Evolutionary conservation across 2,113 vertebrate genomes (phyloP).

Genomic region (Eulemur macaco): DNA sequence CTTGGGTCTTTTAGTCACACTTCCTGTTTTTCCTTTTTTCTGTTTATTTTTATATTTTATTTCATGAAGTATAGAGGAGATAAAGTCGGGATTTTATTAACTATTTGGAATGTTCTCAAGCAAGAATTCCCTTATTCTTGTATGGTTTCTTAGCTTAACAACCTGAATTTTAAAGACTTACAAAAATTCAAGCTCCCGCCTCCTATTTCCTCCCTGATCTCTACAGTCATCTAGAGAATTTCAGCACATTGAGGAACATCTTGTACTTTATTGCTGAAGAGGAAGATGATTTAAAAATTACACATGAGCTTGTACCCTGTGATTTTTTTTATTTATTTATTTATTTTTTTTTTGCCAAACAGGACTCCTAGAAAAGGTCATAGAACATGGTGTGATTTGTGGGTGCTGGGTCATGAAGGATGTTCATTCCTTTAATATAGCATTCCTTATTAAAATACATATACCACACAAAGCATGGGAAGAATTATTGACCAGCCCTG

Average conservation of each 20-base stretch:
- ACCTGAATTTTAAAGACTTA: neutral
- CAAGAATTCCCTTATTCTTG: neutral
- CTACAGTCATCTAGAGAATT: neutral
- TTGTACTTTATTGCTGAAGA: slow-evolving; percentile 28
- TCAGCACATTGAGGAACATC: slow-evolving; percentile 8
- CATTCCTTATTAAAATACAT: neutral
- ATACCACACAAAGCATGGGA: neutral
- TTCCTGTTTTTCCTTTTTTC: neutral
- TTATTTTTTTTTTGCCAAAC: neutral
- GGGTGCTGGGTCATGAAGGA: neutral
- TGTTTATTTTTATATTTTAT: neutral
- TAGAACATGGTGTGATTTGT: neutral
- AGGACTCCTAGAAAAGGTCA: neutral
- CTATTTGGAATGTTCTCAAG: slow-evolving; percentile 30
- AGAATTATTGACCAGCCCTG: neutral
- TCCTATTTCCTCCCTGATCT: neutral
- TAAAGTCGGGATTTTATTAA: neutral
- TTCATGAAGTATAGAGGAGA: neutral
- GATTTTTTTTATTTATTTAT: neutral
- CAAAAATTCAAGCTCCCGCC: neutral
- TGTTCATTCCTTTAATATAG: neutral
- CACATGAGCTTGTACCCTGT: neutral
- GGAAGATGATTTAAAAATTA: slow-evolving; percentile 43
- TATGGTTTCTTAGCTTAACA: neutral
- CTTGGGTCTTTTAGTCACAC: neutral